Base-by-base conservation (phyloP, 2,113 vertebrate species). In the Crotalus tigris region DNA sequence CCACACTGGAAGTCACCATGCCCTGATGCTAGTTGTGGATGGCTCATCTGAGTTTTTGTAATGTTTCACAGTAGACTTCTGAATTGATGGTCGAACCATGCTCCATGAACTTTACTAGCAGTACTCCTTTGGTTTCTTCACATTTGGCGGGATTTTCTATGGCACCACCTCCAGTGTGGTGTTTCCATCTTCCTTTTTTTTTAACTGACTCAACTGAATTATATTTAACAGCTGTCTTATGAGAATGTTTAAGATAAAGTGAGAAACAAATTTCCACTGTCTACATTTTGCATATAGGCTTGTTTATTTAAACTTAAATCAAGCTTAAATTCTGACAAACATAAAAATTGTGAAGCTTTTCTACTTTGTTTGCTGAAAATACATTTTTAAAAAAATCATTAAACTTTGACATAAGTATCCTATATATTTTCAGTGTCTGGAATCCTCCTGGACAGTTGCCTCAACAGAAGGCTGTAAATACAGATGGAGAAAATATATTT, bases 391-490 rank as follows among this genome's bases (percentile, higher is more conserved):
- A 51, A 29, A 29, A 33, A 13, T 21, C 15, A 57, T 53, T 33
- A 55, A 49, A 55, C 24, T 90, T 87, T 91, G 91, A 57, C 39
- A 87, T 17, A 92, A 57, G 15, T 57, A 81, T 8, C 13, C 85
- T 39, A 5, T 17, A 64, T 64, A 2, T 49, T 92, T 23, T 54
- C 57, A 92, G 21, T 8, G 1, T 87, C 46, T 87, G 39, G 15
- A 57, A 91, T 81, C n/a, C 21, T 91, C n/a, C 51, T 91, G 69
- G 64, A n/a, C 51, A 85, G 24, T 57, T 85, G 51, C 69, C 90
- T 12, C 69, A 91, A 85, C 90, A 91, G 69, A 91, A 90, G 61
- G 59, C 26, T 55, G 49, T 54, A 24, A 91, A 85, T 91, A 64
- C 64, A 91, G 90, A 17, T n/a, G 17, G 23, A 3, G n/a, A 4